Evolutionary conservation across 1,140 invertebrate species (phyloP), one percentile per base, ranked within the genome.

Genomic region (Oscheius sp.): DNA sequence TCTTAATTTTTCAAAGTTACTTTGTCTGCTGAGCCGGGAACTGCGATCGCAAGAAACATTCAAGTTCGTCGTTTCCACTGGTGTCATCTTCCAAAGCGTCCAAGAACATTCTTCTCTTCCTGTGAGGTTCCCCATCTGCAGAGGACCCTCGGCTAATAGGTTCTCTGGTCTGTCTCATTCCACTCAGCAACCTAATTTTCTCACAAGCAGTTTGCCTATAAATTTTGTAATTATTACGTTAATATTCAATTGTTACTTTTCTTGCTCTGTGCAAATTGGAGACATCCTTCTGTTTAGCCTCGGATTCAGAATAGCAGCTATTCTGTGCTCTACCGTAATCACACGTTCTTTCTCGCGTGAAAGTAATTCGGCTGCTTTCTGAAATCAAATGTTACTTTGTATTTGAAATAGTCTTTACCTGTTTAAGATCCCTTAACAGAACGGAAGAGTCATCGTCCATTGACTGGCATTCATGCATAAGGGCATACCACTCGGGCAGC

Each of bases 31-130:
- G 32, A 23, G 67, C 26, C 2, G 73, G 55, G 23, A 64, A 75
- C 26, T 69, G 61, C 2, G 64, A 61, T 45, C 73, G 73, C 42
- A 75, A 45, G 59, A 73, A 75, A 36, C 73, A 75, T 26, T 70
- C 73, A 23, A 75, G 59, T 23, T 75, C 73, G 42, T 75, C 73
- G 23, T 76, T 66, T 23, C 65, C 68, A 20, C 52, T 49, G 7
- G 73, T 52, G 66, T 66, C 68, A 58, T 75, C 73, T 23, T 75
- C 73, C 68, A 75, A 49, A 10, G 73, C 74, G 4, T 36, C 36
- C 55, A 75, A 29, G 52, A 75, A 75, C 68, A 71, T 75, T 23
- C 73, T 62, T 64, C 73, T 69, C 64, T 75, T 75, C 61, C 73
- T 4, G n/a, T 69, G 73, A 1, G 73, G 73, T 28, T 75, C 73